A percentile compares a stretch with the other conserved stretches of the same genome.
phyloP scores from a whole-genome alignment of 2,888 invertebrate genomes.

The Pachydiplax longipennis region DNA sequence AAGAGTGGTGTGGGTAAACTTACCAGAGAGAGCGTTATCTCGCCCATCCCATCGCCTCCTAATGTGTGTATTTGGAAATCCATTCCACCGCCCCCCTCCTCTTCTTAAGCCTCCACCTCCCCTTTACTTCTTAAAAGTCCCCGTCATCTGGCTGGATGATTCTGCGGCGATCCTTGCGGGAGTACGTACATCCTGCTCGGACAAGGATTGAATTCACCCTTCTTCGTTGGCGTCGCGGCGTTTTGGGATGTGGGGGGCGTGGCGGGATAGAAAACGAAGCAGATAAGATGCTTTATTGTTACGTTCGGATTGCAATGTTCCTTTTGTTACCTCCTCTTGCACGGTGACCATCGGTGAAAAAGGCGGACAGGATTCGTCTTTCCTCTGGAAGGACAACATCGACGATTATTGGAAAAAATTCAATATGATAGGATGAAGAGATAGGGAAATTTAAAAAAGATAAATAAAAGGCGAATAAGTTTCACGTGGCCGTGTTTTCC shows the following conservation, averaged over 20 bases:
- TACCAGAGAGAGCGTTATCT: conserved; percentile 18
- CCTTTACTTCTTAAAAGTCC: background rate
- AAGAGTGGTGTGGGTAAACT: background rate
- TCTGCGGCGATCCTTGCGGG: background rate
- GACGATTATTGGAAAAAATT: background rate
- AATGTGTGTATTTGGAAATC: conserved; percentile 42
- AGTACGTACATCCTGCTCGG: background rate
- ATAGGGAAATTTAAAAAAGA: background rate
- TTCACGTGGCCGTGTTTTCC: background rate
- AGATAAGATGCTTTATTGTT: background rate
- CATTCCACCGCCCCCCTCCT: background rate
- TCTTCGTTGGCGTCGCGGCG: background rate
- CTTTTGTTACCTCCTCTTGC: background rate
- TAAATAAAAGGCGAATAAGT: background rate
- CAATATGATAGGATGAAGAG: background rate
- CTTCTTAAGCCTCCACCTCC: background rate
- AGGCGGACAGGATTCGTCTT: background rate
- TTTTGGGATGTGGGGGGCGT: background rate
- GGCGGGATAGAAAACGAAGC: background rate
- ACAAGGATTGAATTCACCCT: background rate
- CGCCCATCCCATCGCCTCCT: conserved; percentile 34
- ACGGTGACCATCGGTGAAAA: background rate
- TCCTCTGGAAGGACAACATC: background rate
- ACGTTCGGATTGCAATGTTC: background rate
- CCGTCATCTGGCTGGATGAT: background rate